Base-by-base conservation (phyloP, 2,113 vertebrate species). In the Phaethon lepturus region DNA sequence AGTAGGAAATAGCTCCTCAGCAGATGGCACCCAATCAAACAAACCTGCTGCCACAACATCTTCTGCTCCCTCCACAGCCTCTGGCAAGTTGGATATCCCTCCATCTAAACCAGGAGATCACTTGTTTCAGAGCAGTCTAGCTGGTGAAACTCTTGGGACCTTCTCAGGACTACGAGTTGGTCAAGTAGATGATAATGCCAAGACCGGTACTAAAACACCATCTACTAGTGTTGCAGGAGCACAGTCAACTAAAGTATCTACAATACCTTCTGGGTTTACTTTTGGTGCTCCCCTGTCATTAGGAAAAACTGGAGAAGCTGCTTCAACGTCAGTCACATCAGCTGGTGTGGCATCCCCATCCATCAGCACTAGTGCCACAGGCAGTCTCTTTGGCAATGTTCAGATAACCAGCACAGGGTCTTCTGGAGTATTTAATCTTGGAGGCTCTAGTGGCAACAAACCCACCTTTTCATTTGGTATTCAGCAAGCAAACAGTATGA, bases 81-180 rank as follows among this genome's bases (percentile, higher is more conserved):
- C 98, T 63, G 78, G 95, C 79, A 98, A 98, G 94, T 29, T 91
- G 40, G 99, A 99, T 60, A 31, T 91, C 12, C 96, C 98, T 33
- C 74, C 97, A 1, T 59, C 98, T 17, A 99, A 98, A 96, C 55
- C 97, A 45, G 96, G 93, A 25, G 98, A 98, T 62, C 86, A 92
- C 20, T 91, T 98, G 20, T 98, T 98, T 72, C 98, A 98, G 52
- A 92, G 78, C 31, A 97, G 14, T 20, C n/a, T 87, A 9, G 91
- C 98, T 20, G 99, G 99, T 25, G 99, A 99, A 96, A 99, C 99
- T 2, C 98, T 99, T 4, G 99, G 99, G 18, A 98, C 98, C 82
- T 99, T 99, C 82, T 99, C 99, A 4, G 99, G 98, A 13, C 97
- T 99, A 5, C 98, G 99, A 4, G 99, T 99, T 9, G 99, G 99